Evolutionary conservation across 2,113 vertebrate genomes (phyloP), one percentile per base, ranked within the genome.

Genomic region (Porphyrio hochstetteri): DNA sequence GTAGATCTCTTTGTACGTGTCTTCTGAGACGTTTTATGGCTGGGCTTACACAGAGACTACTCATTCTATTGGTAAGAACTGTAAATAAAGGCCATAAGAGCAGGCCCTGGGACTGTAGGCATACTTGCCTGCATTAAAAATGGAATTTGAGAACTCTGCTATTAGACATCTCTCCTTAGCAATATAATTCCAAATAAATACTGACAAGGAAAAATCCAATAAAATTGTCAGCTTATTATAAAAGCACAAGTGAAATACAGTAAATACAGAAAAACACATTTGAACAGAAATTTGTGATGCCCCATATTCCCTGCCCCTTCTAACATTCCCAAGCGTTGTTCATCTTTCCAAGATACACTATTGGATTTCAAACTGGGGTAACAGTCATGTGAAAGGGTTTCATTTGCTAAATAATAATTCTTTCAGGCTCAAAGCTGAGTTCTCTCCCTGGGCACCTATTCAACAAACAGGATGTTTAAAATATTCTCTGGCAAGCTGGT

Each of bases 391-490:
- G 76, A 85, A 95, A 84, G 15, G 24, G 53, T 74, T 93, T 89
- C 13, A 57, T 65, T 82, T 86, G 50, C 50, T 87, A 69, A 84
- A 85, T 72, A 88, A 44, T 86, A 93, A 86, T 72, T 88, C 55
- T 84, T 88, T 71, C 76, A 89, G 86, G 77, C 65, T 91, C 86
- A 76, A 28, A 53, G 61, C 64, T 40, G 31, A 89, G 65, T 65
- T 82, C 44, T 79, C 91, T 92, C 88, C 68, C 38, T 50, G 85
- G 86, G 50, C 82, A 93, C n/a, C 88, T 87, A 55, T 59, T 77
- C 70, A 89, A 95, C 46, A 81, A 88, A 78, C 25, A 82, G 29
- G 55, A 87, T 76, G 44, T 57, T 89, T 44, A 90, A 86, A 90
- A 92, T 67, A 77, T 19, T 92, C 56, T 70, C 35, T 67, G 52